phyloP scores from a whole-genome alignment of 2,888 invertebrate genomes.

The Dryobotodes eremita region DNA sequence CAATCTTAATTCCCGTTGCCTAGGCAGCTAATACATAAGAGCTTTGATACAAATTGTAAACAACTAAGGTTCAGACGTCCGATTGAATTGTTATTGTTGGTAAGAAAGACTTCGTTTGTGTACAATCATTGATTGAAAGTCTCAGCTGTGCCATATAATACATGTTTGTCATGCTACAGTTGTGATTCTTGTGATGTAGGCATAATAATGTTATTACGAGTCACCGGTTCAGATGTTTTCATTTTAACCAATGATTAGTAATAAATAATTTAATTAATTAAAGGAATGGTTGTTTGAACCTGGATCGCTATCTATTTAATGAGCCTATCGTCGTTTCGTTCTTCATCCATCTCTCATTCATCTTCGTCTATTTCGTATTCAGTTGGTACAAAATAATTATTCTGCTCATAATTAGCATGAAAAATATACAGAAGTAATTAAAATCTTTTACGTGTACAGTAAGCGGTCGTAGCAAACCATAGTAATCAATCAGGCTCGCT shows the following conservation, averaged over 20 bases:
- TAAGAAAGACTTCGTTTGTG: conserved; percentile 53
- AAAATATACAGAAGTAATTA: conserved; percentile 20
- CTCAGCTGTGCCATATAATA: conserved; percentile 10
- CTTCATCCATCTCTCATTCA: neutral
- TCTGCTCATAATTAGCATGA: conserved; percentile 8
- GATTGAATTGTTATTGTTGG: conserved; percentile 53
- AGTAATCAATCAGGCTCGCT: conserved; percentile 44
- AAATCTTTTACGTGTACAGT: neutral
- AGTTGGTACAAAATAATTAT: conserved; percentile 15
- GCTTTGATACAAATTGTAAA: conserved; percentile 43
- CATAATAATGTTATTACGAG: conserved; percentile 26
- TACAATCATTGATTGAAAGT: conserved; percentile 45
- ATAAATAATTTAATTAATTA: conserved; percentile 27
- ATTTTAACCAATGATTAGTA: conserved; percentile 30
- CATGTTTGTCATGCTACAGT: conserved; percentile 38
- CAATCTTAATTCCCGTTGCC: conserved; percentile 1
- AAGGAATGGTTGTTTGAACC: conserved; percentile 30
- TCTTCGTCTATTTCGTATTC: neutral
- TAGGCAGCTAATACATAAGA: conserved; percentile 24
- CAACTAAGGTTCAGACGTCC: conserved; percentile 14
- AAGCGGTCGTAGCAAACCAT: conserved; percentile 11
- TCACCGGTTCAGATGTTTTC: conserved; percentile 19
- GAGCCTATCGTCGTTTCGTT: conserved; percentile 4
- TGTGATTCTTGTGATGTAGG: conserved; percentile 29
- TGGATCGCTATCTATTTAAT: conserved; percentile 23